phyloP scores from a whole-genome alignment of 2,888 invertebrate genomes.

The Drosophila kanekoi region DNA sequence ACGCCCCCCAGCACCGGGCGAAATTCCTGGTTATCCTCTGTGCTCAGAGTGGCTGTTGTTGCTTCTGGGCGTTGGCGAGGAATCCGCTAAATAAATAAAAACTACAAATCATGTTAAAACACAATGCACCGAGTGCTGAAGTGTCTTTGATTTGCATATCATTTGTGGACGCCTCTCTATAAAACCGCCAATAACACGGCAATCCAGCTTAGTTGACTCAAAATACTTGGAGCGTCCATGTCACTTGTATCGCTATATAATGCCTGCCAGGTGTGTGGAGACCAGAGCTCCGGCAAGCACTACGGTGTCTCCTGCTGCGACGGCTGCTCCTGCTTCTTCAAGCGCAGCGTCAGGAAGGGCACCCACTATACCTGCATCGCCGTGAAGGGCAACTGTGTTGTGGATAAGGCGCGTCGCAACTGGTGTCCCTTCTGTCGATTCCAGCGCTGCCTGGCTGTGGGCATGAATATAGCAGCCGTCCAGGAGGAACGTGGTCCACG shows the following conservation, averaged over 20 bases:
- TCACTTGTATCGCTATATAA: conserved; percentile 45
- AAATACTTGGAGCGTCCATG: conserved; percentile 36
- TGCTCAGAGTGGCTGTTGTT: conserved; percentile 16
- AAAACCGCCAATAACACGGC: conserved; percentile 52
- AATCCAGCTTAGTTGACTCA: conserved; percentile 31
- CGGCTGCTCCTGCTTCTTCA: conserved; percentile 96
- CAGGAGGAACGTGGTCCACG: conserved; percentile 94
- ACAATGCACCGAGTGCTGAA: conserved; percentile 47
- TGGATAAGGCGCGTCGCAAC: conserved; percentile 93
- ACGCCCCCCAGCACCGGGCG: conserved; percentile 51
- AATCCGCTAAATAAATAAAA: conserved; percentile 69
- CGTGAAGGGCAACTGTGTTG: conserved; percentile 89
- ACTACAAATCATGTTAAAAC: conserved; percentile 67
- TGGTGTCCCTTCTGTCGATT: conserved; percentile 95
- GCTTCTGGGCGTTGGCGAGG: conserved; percentile 12
- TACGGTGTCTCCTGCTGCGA: conserved; percentile 94
- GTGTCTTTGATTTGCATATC: conserved; percentile 82
- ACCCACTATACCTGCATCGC: conserved; percentile 92
- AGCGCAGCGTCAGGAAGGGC: conserved; percentile 91
- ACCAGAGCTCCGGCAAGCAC: conserved; percentile 93
- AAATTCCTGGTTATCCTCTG: conserved; percentile 36
- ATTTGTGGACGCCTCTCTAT: conserved; percentile 68
- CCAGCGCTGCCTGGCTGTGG: conserved; percentile 90
- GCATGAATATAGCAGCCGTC: conserved; percentile 93
- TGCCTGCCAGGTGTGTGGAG: conserved; percentile 91